Evolutionary conservation across 2,888 invertebrate species (phyloP), one percentile per base, ranked within the genome.

Genomic region (Nomada fucata): DNA sequence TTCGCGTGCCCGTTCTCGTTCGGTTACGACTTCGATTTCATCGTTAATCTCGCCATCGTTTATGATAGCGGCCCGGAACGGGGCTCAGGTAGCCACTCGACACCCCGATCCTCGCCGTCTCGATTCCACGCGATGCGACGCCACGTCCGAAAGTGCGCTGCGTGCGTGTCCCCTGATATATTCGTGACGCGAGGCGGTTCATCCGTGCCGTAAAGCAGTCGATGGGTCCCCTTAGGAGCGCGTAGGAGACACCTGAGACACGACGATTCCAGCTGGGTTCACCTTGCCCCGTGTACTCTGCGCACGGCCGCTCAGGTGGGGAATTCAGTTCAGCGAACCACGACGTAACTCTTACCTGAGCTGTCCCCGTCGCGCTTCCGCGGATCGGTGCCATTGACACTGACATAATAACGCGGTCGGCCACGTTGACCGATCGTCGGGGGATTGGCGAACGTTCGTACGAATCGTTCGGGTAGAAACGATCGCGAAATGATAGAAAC

Each of bases 281-380:
- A 78, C 81, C 79, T 86, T 77, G 85, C 76, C 71, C 84, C 75
- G 77, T 72, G 78, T 83, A n/a, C 55, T 29, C 20, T 69, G 79
- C 83, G 80, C 84, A 67, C 82, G 76, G 69, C 63, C 63, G 76
- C 15, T 11, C 18, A 42, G 65, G 36, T 36, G 76, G 83, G 88
- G 90, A 91, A 90, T 92, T 92, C 88, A 89, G 91, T 92, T 92
- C 89, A 91, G 89, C 91, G 91, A 91, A 91, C 90, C 88, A 89
- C 79, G 76, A 82, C 89, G 88, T 88, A 88, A 89, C 87, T 86
- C 86, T 74, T 76, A 76, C 69, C 65, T 63, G 26, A 29, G 15
- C 20, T 64, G 61, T 50, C 26, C 36, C 52, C 29, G 67, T 74
- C 76, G 69, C 36, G 61, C 80, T 86, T 86, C 85, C 69, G 29